A percentile compares a stretch with the other conserved stretches of the same genome.
Conservation (phyloP, 2,888 invertebrate species). For the Ctena decussata region DNA sequence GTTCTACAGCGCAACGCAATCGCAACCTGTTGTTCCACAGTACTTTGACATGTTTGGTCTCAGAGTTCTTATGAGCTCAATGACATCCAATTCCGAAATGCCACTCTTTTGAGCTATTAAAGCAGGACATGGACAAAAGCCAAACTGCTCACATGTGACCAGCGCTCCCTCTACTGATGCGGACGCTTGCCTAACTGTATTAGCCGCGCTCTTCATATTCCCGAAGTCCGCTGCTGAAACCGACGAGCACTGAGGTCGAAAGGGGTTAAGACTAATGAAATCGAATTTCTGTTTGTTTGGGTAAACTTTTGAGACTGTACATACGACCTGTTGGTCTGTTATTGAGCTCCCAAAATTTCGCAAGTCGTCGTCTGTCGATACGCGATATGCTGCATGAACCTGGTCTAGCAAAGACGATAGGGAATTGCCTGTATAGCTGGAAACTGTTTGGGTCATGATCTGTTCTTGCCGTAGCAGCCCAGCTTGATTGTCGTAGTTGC, state of each 20-base stretch:
- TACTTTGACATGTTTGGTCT: not conserved
- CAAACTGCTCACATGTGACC: not conserved
- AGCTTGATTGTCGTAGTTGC: not conserved
- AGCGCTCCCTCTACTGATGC: not conserved
- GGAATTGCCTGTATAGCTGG: not conserved
- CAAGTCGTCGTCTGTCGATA: not conserved
- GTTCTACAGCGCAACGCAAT: not conserved
- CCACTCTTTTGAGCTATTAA: not conserved
- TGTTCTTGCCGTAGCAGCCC: not conserved
- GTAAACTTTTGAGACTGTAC: not conserved
- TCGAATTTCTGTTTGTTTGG: not conserved
- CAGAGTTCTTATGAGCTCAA: not conserved
- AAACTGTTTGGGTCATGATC: not conserved
- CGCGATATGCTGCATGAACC: not conserved
- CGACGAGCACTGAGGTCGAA: not conserved
- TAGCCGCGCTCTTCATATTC: not conserved
- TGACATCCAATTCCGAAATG: not conserved
- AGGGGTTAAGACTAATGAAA: not conserved
- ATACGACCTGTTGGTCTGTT: not conserved
- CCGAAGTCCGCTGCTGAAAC: not conserved
- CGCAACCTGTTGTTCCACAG: not conserved
- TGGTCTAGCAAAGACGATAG: not conserved
- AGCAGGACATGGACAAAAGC: not conserved
- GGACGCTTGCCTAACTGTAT: not conserved
- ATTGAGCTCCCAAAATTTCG: not conserved